Evolutionary conservation across 2,113 vertebrate genomes (phyloP).

Genomic region (Aegotheles bennettii): DNA sequence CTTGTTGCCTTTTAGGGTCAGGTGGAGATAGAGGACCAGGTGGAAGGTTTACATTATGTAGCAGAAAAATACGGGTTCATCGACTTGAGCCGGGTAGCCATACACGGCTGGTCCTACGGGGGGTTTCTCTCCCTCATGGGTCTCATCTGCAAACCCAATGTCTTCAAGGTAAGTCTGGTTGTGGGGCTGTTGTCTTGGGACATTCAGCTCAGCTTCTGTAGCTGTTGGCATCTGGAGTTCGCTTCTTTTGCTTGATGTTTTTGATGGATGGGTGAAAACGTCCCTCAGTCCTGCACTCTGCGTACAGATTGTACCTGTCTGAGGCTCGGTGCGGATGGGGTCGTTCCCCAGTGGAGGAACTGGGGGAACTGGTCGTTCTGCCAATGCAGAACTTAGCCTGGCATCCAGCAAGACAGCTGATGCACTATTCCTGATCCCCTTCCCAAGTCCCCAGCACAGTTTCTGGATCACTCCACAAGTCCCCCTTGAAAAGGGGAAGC

Average conservation of each 20-base stretch:
- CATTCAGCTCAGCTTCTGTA: not conserved
- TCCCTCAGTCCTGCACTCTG: not conserved
- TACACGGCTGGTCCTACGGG: slow-evolving; percentile 96
- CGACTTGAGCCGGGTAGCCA: slow-evolving; percentile 91
- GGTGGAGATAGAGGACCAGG: slow-evolving; percentile 97
- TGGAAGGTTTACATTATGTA: slow-evolving; percentile 93
- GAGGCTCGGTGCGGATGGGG: not conserved
- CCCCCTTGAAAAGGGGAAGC: not conserved
- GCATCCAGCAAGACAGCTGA: not conserved
- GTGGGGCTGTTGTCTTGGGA: not conserved
- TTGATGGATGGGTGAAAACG: not conserved
- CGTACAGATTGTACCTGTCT: not conserved
- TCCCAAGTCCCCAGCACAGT: not conserved
- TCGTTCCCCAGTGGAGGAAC: fast-evolving
- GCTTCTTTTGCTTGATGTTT: not conserved
- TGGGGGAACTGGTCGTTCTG: too few relatives aligned
- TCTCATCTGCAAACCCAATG: slow-evolving; percentile 88
- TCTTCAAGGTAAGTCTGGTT: slow-evolving; percentile 86
- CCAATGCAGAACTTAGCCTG: not conserved
- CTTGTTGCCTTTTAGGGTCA: slow-evolving; percentile 78
- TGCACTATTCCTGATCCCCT: not conserved
- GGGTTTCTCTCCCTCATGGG: slow-evolving; percentile 98
- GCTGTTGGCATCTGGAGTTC: not conserved
- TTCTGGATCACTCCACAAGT: not conserved
- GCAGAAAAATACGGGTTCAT: slow-evolving; percentile 94